phyloP scores from a whole-genome alignment of 1,140 invertebrate species.

The Zaprionus kolodkinae region DNA sequence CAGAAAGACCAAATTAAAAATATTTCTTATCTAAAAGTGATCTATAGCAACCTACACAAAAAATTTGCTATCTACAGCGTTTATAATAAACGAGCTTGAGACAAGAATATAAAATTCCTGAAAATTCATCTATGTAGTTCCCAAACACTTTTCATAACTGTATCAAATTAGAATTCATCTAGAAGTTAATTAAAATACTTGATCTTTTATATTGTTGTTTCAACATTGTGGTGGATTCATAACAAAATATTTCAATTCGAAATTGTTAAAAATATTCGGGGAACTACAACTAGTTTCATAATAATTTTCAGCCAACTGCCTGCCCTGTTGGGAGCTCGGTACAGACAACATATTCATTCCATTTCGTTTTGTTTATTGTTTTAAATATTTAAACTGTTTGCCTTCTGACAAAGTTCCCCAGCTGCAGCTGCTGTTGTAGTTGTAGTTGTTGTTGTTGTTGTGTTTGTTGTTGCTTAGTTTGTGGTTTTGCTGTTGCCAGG shows the following conservation, averaged over 20 bases:
- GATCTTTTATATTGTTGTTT: neutral
- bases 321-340: neutral
- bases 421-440: conserved; percentile 20
- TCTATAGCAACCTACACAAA: neutral
- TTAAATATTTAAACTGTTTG: conserved; percentile 68
- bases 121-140: too few species aligned
- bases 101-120: neutral
- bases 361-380: conserved; percentile 72
- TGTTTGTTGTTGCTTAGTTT: conserved; percentile 46
- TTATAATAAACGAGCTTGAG: neutral
- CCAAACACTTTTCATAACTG: too few species aligned
- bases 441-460: conserved; percentile 29
- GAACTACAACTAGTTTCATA: conserved; percentile 24
- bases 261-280: neutral
- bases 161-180: too few species aligned
- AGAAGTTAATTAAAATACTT: conserved; percentile 5
- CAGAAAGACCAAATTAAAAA: neutral
- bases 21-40: neutral
- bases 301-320: conserved; percentile 15
- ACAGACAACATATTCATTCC: conserved; percentile 53
- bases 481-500: conserved; percentile 43
- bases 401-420: conserved; percentile 15
- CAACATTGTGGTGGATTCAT: neutral
- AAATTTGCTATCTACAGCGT: neutral
- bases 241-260: conserved; percentile 20